Percentiles rank a stretch among this genome's conserved stretches.
phyloP scores from a whole-genome alignment of 2,888 invertebrate genomes.

The Scaptomyza parva region DNA sequence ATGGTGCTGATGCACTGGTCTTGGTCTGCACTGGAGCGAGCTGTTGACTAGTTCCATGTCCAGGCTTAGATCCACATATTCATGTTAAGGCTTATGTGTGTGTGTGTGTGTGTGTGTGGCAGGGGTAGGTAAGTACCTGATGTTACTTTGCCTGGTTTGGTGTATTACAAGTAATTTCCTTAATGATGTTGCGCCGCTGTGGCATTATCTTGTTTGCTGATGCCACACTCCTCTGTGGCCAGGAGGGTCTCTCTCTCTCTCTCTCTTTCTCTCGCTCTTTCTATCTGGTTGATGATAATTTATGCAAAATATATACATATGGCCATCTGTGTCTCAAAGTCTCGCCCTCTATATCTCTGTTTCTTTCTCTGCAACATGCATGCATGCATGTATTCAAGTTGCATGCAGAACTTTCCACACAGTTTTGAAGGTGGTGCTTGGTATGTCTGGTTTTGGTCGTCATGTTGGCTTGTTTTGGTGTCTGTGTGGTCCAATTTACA shows the following conservation, averaged over 20 bases:
- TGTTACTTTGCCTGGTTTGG: slow-evolving; percentile 47
- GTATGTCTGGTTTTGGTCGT: slow-evolving; percentile 33
- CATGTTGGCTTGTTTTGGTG: slow-evolving; percentile 56
- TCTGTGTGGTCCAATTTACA: slow-evolving; percentile 80
- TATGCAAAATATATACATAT: slow-evolving; percentile 75
- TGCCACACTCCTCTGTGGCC: slow-evolving; percentile 38
- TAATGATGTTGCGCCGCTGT: slow-evolving; percentile 77
- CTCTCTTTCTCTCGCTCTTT: neutral
- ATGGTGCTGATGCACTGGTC: too few species aligned
- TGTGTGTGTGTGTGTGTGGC: slow-evolving; percentile 15
- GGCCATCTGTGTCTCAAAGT: slow-evolving; percentile 10
- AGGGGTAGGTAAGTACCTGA: slow-evolving; percentile 60
- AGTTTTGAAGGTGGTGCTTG: slow-evolving; percentile 49
- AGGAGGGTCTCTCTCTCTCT: neutral
- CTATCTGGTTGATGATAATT: slow-evolving; percentile 58
- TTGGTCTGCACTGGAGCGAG: slow-evolving; percentile 12
- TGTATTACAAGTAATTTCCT: slow-evolving; percentile 79
- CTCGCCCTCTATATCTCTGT: neutral
- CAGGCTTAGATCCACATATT: slow-evolving; percentile 13
- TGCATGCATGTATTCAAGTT: slow-evolving; percentile 11
- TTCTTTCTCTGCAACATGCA: slow-evolving; percentile 33
- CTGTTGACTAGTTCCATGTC: slow-evolving; percentile 15
- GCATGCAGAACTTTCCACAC: slow-evolving; percentile 51
- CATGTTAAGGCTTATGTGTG: slow-evolving; percentile 7
- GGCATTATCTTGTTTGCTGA: slow-evolving; percentile 77